Evolutionary conservation across 2,888 invertebrate species (phyloP).

Genomic region (Myopa tessellatipennis): DNA sequence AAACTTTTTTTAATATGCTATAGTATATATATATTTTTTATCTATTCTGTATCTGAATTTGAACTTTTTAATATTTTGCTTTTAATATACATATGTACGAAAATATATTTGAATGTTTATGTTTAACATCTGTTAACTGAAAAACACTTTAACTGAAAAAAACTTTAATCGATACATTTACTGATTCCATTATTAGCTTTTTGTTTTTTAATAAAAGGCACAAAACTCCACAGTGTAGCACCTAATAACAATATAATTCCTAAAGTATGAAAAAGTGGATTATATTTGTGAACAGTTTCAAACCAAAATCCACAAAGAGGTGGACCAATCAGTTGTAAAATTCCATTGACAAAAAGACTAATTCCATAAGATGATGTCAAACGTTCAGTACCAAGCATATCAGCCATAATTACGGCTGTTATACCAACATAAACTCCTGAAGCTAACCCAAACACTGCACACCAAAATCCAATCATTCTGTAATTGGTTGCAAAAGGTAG

Average conservation of each 20-base stretch:
- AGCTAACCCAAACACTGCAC: constrained; percentile 82
- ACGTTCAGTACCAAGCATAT: constrained; percentile 86
- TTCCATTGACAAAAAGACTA: constrained; percentile 85
- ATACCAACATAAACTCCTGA: constrained; percentile 89
- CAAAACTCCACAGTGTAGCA: constrained; percentile 79
- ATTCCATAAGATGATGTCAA: constrained; percentile 88
- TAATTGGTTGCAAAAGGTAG: constrained; percentile 79
- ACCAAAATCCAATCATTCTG: constrained; percentile 75
- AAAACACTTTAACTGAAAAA: no score
- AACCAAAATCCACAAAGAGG: constrained; percentile 84
- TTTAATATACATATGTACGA: no score
- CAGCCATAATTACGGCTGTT: constrained; percentile 88
- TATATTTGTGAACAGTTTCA: constrained; percentile 75
- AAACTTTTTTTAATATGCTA: no score
- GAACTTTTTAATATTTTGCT: no score
- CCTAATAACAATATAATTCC: constrained; percentile 80
- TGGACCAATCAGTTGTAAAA: constrained; percentile 84
- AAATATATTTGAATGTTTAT: no score
- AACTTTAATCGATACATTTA: no score
- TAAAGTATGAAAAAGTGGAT: constrained; percentile 78
- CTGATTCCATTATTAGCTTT: not conserved
- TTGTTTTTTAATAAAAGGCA: constrained; percentile 74
- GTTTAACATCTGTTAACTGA: no score
- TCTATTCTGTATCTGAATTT: no score
- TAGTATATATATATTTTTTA: no score